These are phyloP conservation scores for Onychorhynchus coronatus DNA, from an alignment of 2,113 vertebrate genomes.

Conservation along the genomic window DNA sequence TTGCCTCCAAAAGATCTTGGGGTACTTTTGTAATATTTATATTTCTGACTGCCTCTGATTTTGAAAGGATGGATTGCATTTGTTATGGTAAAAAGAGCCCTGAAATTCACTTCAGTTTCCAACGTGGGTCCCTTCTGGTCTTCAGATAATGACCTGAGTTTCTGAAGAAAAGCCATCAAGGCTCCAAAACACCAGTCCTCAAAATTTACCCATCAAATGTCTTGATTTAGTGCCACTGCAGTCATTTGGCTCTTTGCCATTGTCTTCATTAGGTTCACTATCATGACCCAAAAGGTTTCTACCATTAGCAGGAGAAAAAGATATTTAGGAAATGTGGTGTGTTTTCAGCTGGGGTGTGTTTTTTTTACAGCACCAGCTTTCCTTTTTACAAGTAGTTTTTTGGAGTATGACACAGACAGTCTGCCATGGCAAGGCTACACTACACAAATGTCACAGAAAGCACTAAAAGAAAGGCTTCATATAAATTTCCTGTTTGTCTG, in stretches of 20 bases:
- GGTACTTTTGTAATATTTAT: not conserved
- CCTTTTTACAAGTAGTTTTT: not conserved
- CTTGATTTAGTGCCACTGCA: not conserved
- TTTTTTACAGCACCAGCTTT: not conserved
- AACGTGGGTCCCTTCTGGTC: not conserved
- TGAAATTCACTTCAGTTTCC: not conserved
- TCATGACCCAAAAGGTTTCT: not conserved
- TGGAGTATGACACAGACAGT: not conserved
- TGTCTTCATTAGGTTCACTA: not conserved
- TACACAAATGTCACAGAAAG: not conserved
- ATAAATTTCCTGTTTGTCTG: not conserved
- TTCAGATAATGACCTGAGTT: not conserved
- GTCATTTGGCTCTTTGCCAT: not conserved
- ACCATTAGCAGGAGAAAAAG: not conserved
- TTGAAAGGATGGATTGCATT: not conserved
- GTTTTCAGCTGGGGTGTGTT: not conserved
- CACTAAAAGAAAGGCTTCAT: not conserved
- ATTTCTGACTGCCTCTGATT: not conserved
- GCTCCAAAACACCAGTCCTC: not conserved
- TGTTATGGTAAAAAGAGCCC: not conserved
- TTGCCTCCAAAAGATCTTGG: not conserved
- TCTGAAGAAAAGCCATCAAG: not conserved
- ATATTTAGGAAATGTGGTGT: not conserved
- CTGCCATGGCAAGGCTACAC: not conserved
- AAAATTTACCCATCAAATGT: not conserved